phyloP scores from a whole-genome alignment of 1,140 invertebrate genomes.

The Oryzaephilus surinamensis region DNA sequence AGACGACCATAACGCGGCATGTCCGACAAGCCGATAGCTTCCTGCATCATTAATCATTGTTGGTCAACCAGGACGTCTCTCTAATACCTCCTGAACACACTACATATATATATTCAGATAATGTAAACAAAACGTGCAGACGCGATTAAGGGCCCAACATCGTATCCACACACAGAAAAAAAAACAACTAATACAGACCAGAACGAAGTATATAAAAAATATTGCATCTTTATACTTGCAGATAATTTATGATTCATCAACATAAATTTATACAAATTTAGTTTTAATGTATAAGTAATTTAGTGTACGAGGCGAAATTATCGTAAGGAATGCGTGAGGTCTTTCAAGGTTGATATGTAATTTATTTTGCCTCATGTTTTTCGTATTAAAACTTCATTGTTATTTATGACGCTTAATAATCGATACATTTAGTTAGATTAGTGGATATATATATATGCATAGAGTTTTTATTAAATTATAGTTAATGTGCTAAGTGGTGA shows the following conservation, averaged over 20 bases:
- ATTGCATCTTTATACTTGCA: no score
- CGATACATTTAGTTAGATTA: no score
- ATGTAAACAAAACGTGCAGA: no score
- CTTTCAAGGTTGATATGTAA: conserved; percentile 4
- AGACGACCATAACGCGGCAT: conserved; percentile 19
- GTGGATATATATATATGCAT: no score
- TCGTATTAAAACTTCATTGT: conserved; percentile 2
- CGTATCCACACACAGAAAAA: no score
- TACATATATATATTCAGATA: no score
- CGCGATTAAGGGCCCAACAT: no score
- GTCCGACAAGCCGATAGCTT: conserved; percentile 25
- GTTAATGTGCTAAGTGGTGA: no score
- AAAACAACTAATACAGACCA: not conserved
- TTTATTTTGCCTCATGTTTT: conserved; percentile 6
- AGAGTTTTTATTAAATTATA: no score
- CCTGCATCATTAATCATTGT: conserved; percentile 28
- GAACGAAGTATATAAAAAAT: no score
- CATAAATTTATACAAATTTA: conserved; percentile 12
- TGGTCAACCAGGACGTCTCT: no score
- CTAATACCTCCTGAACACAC: conserved; percentile 10
- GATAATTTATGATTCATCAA: conserved; percentile 1
- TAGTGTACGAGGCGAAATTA: conserved; percentile 4
- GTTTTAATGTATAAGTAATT: conserved; percentile 11
- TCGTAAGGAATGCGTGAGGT: conserved; percentile 12
- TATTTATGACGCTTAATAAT: conserved; percentile 8